Evolutionary conservation across 1,140 invertebrate species (phyloP), one percentile per base, ranked within the genome.

Genomic region (Lithobius niger): DNA sequence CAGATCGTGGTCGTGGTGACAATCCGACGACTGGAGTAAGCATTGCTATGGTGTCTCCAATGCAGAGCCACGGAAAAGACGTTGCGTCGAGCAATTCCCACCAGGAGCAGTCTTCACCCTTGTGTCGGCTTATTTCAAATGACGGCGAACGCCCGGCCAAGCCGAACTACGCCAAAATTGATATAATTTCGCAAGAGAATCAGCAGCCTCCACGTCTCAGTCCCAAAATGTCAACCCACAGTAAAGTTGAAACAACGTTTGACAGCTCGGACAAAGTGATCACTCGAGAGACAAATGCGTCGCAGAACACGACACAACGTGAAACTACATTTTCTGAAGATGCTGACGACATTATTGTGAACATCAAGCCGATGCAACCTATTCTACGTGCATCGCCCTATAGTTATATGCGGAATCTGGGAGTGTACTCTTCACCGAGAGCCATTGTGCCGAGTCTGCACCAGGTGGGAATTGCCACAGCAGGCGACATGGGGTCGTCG

Each of bases 361-460:
- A 83, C 62, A 83, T 92, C n/a, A 81, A 91, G 67, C 90, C 91
- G 0, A 94, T 96, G 90, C 80, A 87, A 59, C 89, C 90, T 0
- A 72, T 96, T 40, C 72, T 91, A 16, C 71, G 85, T 54, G 62
- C 66, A 28, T 67, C 68, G 0, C 66, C 69, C 19, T 72, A 71
- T 58, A 86, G 83, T 21, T 90, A 90, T 63, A 85, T 69, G 27
- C 62, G 68, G 24, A 66, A 66, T 50, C 58, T 69, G 6, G 63
- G 57, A 13, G 58, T 57, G 16, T 51, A 61, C 43, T 62, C 60
- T 16, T 51, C 59, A 3, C 27, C 47, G 0, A 65, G n/a, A n/a
- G n/a, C 40, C 25, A 53, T 59, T 1, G 52, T 60, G 6, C 50
- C 56, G 16, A 58, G 59, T 19, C 55, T 61, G 25, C 66, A 65